Evolutionary conservation across 2,888 invertebrate genomes (phyloP), one percentile per base, ranked within the genome.

Genomic region (Mantis religiosa): DNA sequence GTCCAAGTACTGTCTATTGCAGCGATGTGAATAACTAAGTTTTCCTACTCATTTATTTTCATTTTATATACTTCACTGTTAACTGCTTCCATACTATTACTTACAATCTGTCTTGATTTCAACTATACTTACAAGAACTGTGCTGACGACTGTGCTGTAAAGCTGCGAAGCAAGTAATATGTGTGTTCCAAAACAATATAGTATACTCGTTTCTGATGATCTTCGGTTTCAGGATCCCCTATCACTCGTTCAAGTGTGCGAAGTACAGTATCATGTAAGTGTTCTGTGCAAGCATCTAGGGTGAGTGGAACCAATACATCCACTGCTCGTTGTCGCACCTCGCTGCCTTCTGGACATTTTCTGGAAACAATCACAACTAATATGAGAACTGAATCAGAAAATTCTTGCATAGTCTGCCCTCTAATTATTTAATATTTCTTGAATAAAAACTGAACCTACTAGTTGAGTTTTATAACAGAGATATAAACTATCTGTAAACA

Each of bases 271-370:
- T 96, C 96, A 89, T 96, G 95, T 14, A 97, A 93, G 92, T 96
- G 96, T 91, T 97, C 97, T n/a, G 96, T 96, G 83, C 97, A 95
- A 47, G 95, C 94, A 92, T 97, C 97, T 92, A 97, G 94, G 86
- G 97, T 95, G 90, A 98, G 95, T 0, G 98, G 96, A 83, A 97
- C 95, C 84, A 98, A 93, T 15, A 97, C 94, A 84, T 95, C 95
- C 4, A 96, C 94, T 0, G 96, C 95, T 92, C 95, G 95, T 91
- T 95, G 94, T 91, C 95, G 95, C 3, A 96, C 94, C 27, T 95
- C 95, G 1, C 95, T 94, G 91, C 95, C 95, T 90, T 97, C 97
- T 7, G 95, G 94, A 85, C 93, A 94, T 91, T 94, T 94, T 14
- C 94, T 93, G 25, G 12, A 89, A 41, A 41, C 12, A 41, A 41